phyloP scores from a whole-genome alignment of 1,140 invertebrate species.

The Ceratina calcarata region DNA sequence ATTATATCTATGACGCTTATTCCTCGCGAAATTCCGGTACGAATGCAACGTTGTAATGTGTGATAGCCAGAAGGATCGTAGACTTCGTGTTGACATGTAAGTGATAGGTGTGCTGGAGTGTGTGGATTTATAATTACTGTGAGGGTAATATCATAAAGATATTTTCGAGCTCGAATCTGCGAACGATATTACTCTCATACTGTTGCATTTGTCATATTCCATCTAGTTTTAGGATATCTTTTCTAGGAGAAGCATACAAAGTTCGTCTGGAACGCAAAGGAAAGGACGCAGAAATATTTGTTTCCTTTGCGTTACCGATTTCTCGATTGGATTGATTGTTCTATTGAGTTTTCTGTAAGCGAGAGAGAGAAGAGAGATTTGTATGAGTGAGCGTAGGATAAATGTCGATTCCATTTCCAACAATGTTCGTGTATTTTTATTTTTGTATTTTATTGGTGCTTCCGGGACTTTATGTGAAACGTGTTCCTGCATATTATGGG shows the following conservation, averaged over 20 bases:
- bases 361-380: neutral
- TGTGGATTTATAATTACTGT: neutral
- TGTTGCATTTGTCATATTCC: constrained; percentile 34
- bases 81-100: constrained; percentile 8
- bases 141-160: neutral
- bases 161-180: constrained; percentile 2
- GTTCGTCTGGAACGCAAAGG: neutral
- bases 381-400: neutral
- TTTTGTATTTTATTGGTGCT: constrained; percentile 54
- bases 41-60: constrained; percentile 10
- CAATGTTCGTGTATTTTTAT: constrained; percentile 43
- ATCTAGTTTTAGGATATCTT: neutral
- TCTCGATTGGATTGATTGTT: neutral
- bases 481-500: constrained; percentile 4
- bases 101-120: neutral
- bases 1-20: constrained; percentile 51
- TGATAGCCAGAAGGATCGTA: constrained; percentile 16
- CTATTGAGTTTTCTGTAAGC: neutral
- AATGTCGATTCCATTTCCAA: constrained; percentile 4
- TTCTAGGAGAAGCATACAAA: neutral
- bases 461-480: constrained; percentile 21
- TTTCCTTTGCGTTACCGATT: neutral
- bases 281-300: neutral
- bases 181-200: neutral
- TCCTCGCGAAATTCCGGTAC: constrained; percentile 15